These are phyloP conservation scores for Bombus confusus DNA, from an alignment of 1,140 invertebrate genomes.

Conservation along the genomic window DNA sequence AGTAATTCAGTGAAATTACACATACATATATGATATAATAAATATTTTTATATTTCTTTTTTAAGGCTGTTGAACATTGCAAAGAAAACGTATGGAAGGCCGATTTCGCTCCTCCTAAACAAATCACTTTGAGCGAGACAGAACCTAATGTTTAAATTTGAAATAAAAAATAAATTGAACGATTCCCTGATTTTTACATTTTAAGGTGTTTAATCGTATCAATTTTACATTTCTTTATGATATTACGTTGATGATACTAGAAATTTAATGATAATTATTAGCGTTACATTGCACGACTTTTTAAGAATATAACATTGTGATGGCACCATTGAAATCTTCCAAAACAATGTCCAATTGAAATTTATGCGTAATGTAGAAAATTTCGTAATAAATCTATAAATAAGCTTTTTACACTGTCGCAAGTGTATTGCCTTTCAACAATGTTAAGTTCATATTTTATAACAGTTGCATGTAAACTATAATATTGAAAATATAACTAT, in stretches of 20 bases:
- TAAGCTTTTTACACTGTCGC: conserved; percentile 22
- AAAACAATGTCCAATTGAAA: conserved; percentile 15
- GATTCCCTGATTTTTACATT: conserved; percentile 7
- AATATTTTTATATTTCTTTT: conserved; percentile 55
- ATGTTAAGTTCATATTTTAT: conserved; percentile 29
- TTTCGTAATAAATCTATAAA: background rate
- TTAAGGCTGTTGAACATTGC: conserved; percentile 82
- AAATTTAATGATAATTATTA: conserved; percentile 25
- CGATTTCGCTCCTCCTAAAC: conserved; percentile 47
- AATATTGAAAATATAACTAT: conserved; percentile 18
- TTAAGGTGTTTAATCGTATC: conserved; percentile 30
- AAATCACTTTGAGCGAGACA: background rate
- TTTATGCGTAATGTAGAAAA: conserved; percentile 4
- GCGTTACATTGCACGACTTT: background rate
- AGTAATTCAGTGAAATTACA: background rate
- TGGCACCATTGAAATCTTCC: conserved; percentile 17
- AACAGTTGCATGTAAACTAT: conserved; percentile 21
- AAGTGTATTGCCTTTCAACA: background rate
- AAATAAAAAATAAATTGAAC: conserved; percentile 13
- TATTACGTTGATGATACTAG: conserved; percentile 30
- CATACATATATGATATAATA: conserved; percentile 18
- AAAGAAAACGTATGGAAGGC: conserved; percentile 79
- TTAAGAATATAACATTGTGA: conserved; percentile 17
- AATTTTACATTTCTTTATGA: conserved; percentile 34
- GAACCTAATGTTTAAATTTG: conserved; percentile 15